Evolutionary conservation across 23 tunicate genomes (phyloP), one percentile per base, ranked within the genome.

Genomic region (Trididemnum nubilum): DNA sequence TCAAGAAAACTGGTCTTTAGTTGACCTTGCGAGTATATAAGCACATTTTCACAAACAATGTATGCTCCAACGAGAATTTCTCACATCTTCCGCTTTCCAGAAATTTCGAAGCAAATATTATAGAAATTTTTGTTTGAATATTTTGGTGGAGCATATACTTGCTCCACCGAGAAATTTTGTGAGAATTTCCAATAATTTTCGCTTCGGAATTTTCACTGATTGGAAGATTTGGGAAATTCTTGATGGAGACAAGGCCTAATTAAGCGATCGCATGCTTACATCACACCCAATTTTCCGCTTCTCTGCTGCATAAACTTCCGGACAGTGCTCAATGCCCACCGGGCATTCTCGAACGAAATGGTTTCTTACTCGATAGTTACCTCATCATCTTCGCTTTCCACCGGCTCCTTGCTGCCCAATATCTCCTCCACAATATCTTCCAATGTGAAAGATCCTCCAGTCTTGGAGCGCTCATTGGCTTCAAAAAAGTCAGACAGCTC

Each of bases 361-460:
- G 59, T 33, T 69, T 69, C 74, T 33, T 69, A 5, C 74, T 33
- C 74, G 39, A 32, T 31, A 38, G 78, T 73, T 65, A 80, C 67
- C 76, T 80, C 76, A 80, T 80, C 84, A 80, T 80, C 76, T 65
- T 61, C 84, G 84, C 84, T 80, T 80, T 80, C 57, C 65, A 65
- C 36, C 76, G 54, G 51, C 84, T 80, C 84, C 73, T 80, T 57
- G 84, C 84, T 80, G 84, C 84, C 4, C 36, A 77, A 38, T 26
- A 73, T 73, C 58, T 73, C 74, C 74, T 67, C 58, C 57, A 9
- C 78, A 73, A 77, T 77, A 12, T 77, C 82, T 38, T 57, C 69
- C 82, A 33, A 73, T 38, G 82, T 52, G 82, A 54, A 64, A 80
- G 73, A 80, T 38, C 84, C 77, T 32, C 52, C 84, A 65, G 84